Percentiles rank a stretch among this genome's conserved stretches.
Evolutionary conservation across 2,113 vertebrate genomes (phyloP).

Genomic region (Dermatemys mawii): DNA sequence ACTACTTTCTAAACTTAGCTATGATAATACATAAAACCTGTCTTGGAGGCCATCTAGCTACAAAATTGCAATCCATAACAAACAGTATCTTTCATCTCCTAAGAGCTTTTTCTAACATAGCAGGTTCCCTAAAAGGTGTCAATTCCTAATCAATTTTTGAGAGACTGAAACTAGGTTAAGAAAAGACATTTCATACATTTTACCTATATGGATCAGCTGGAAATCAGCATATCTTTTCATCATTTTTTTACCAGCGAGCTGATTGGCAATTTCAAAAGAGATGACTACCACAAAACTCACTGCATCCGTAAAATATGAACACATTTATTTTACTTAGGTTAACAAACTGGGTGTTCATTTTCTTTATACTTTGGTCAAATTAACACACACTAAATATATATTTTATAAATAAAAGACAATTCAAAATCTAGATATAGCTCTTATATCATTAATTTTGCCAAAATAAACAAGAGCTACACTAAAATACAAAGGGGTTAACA

Average conservation of each 20-base stretch:
- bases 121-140: background rate
- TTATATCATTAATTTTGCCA: background rate
- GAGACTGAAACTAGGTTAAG: background rate
- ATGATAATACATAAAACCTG: conserved; percentile 55
- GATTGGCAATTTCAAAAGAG: background rate
- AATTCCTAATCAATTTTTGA: background rate
- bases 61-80: conserved; percentile 23
- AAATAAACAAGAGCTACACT: background rate
- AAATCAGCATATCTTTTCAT: background rate
- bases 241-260: background rate
- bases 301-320: background rate
- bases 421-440: background rate
- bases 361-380: background rate
- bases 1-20: conserved; percentile 51
- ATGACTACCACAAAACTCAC: background rate
- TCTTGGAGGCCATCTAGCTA: conserved; percentile 30
- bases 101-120: background rate
- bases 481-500: background rate
- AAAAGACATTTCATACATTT: background rate
- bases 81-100: background rate
- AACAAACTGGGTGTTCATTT: background rate
- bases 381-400: background rate
- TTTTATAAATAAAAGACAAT: background rate
- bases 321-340: background rate
- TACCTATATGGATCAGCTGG: background rate